Percentiles rank a stretch among this genome's conserved stretches.
These are phyloP conservation scores for Lumbricus terrestris DNA, from an alignment of 2,888 invertebrate genomes.

Conservation along the genomic window DNA sequence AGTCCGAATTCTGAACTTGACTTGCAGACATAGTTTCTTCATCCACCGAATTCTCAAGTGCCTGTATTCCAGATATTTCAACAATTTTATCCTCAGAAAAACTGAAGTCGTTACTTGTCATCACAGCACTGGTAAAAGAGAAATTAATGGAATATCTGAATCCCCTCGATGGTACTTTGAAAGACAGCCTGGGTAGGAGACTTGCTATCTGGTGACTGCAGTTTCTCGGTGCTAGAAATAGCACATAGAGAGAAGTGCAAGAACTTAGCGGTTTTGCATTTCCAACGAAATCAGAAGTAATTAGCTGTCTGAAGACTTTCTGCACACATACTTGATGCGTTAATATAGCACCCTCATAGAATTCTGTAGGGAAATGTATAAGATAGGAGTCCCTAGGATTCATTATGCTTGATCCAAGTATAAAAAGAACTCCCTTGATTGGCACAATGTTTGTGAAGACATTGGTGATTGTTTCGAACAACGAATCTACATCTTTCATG, in stretches of 20 bases:
- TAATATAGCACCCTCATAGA: neutral
- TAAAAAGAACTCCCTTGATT: neutral
- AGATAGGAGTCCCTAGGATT: neutral
- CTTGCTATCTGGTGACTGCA: neutral
- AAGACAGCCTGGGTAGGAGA: slow-evolving; percentile 12
- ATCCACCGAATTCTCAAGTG: neutral
- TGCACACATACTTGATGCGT: neutral
- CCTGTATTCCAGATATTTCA: slow-evolving; percentile 6
- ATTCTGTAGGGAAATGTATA: neutral
- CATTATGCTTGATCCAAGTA: neutral
- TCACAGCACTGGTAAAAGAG: neutral
- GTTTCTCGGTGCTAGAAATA: slow-evolving; percentile 4
- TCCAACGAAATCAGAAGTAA: neutral
- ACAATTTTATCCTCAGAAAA: neutral
- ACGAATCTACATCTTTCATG: neutral
- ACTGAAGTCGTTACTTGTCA: neutral
- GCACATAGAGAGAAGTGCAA: slow-evolving; percentile 8
- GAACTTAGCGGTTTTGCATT: neutral
- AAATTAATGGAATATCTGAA: neutral
- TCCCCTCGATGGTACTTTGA: neutral
- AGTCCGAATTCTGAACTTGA: neutral
- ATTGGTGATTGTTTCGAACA: neutral
- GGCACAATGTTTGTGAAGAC: slow-evolving; percentile 11
- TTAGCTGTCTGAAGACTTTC: slow-evolving; percentile 11
- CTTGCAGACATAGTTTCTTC: neutral